A percentile compares a stretch with the other conserved stretches of the same genome.
Evolutionary conservation across 2,888 invertebrate species (phyloP).

Genomic region (Leptinotarsa peninsularis): DNA sequence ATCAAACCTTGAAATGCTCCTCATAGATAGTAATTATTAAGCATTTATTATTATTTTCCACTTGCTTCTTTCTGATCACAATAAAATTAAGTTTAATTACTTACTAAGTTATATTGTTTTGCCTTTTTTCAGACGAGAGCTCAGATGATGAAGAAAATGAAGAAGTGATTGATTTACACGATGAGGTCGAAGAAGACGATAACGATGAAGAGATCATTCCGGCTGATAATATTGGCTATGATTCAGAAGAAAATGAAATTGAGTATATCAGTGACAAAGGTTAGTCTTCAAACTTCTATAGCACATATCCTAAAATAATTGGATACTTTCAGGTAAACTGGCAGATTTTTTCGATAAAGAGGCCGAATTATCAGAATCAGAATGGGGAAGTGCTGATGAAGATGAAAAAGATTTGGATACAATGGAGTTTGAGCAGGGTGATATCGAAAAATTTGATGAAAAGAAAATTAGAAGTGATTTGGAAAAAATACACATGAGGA

Average conservation of each 20-base stretch:
- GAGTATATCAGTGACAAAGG: slow-evolving; percentile 51
- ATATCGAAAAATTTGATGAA: slow-evolving; percentile 85
- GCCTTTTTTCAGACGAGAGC: slow-evolving; percentile 59
- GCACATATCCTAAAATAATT: slow-evolving; percentile 20
- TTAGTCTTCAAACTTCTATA: slow-evolving; percentile 6
- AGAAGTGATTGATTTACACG: slow-evolving; percentile 60
- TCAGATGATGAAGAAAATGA: slow-evolving; percentile 59
- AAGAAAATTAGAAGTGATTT: slow-evolving; percentile 82
- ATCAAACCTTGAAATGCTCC: no score
- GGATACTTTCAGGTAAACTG: slow-evolving; percentile 61
- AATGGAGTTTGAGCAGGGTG: slow-evolving; percentile 87
- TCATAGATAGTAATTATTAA: no score
- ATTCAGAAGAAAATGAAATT: slow-evolving; percentile 87
- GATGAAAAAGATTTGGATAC: slow-evolving; percentile 84
- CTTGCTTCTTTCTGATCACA: no score
- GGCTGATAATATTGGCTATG: slow-evolving; percentile 73
- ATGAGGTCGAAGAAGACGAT: slow-evolving; percentile 51
- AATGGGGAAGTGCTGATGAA: slow-evolving; percentile 90
- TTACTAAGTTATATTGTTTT: neutral
- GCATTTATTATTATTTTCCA: no score
- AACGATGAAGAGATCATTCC: slow-evolving; percentile 53
- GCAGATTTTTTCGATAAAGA: slow-evolving; percentile 88
- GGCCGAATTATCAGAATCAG: slow-evolving; percentile 92
- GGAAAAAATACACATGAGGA: slow-evolving; percentile 88
- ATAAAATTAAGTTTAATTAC: no score